Evolutionary conservation across 1,140 invertebrate species (phyloP), one percentile per base, ranked within the genome.

Genomic region (Drosophila lacertosa): DNA sequence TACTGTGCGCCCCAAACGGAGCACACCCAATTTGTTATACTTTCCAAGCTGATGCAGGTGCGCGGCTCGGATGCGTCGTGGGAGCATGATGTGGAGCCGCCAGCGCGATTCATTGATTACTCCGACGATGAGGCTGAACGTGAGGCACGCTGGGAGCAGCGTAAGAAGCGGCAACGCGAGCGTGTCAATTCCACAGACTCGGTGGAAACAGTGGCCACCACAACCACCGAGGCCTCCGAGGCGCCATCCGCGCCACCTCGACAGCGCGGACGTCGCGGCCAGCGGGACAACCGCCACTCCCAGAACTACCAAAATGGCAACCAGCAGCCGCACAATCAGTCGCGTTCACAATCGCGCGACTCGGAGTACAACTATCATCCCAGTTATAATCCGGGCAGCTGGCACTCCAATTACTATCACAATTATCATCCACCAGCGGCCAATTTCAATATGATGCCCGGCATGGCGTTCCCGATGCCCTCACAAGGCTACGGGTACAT

Each of bases 91-190:
- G 93, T 95, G 42, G 97, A 99, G 90, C 94, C 96, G 29, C 97
- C 97, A 2, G 84, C 92, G 1, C 93, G 93, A 53, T 93, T 93
- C 70, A 55, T 94, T 0, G 97, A 97, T 26, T 98, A 95, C 93
- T 98, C 97, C 0, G 97, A 98, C 89, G 97, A 98, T 90, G 97
- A 98, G 84, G 93, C 95, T 77, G 97, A 98, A 91, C 92, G 93
- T 50, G 90, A 86, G 57, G 92, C 92, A 0, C 92, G 91, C n/a
- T 88, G 74, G 47, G 90, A 91, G 2, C 84, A 81, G 15, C 92
- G 92, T n/a, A 91, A 91, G 33, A 74, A 77, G 24, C 74, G 75
- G 6, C 69, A 77, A 24, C 51, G 72, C 32, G 70, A 86, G 18
- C 74, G 82, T 9, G 78, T 74, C 15, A 68, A 86, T 32, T 88